A percentile compares a stretch with the other conserved stretches of the same genome.
Conservation (phyloP, 2,113 vertebrate genomes). For the Coptodon rendalli region DNA sequence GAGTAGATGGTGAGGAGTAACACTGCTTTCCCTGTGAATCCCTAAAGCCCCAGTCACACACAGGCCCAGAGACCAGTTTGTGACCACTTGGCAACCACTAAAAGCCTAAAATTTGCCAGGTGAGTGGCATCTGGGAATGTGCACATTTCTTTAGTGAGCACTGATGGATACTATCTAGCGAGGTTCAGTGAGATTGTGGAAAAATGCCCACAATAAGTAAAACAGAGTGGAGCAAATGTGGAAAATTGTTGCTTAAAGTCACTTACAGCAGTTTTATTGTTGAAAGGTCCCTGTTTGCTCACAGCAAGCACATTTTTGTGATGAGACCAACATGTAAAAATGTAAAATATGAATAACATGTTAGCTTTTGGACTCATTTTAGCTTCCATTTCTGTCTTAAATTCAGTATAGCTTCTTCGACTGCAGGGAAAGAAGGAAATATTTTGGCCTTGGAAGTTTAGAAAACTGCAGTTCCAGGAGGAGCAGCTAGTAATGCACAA, state of each 20-base stretch:
- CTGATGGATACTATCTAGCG: rapidly evolving
- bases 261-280: neutral
- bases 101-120: neutral
- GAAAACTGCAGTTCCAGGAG: neutral
- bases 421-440: neutral
- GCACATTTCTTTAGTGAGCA: neutral
- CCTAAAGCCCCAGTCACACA: neutral
- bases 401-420: neutral
- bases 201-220: neutral
- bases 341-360: neutral
- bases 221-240: neutral
- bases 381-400: neutral
- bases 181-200: neutral
- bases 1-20: neutral
- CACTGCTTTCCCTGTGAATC: neutral
- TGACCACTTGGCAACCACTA: neutral
- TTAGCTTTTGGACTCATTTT: neutral
- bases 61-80: neutral
- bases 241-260: neutral
- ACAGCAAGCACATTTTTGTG: neutral
- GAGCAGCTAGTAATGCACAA: neutral
- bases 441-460: neutral
- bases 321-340: neutral
- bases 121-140: neutral
- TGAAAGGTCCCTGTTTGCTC: rapidly evolving